Evolutionary conservation across 2,113 vertebrate genomes (phyloP).

Genomic region (Scartelaos histophorus): DNA sequence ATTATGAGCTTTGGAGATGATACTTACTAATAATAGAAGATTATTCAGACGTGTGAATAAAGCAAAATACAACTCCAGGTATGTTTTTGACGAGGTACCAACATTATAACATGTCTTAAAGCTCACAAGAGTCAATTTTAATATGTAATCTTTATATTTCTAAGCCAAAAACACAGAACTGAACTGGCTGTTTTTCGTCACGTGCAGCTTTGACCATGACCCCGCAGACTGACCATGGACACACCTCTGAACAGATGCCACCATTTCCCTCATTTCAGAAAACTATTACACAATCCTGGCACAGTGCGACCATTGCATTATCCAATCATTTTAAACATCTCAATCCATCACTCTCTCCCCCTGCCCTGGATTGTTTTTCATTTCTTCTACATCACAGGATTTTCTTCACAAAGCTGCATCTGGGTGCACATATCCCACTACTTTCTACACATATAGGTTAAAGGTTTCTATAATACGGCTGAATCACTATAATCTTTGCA

Average conservation of each 20-base stretch:
- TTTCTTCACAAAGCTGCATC: conserved; percentile 34
- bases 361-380: conserved; percentile 40
- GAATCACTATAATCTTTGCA: conserved; percentile 4
- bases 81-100: no score
- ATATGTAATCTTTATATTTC: no score
- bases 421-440: background rate
- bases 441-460: background rate
- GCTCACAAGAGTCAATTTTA: no score
- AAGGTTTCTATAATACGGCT: background rate
- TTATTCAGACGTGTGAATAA: no score
- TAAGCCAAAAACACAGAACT: background rate
- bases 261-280: conserved; percentile 38
- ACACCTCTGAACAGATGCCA: conserved; percentile 59
- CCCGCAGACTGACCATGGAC: conserved; percentile 28
- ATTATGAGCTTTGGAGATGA: no score
- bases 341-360: conserved; percentile 40
- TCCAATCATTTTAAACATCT: conserved; percentile 65
- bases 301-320: conserved; percentile 53
- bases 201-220: conserved; percentile 32
- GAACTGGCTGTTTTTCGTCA: conserved; percentile 14
- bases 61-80: no score
- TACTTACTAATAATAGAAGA: no score
- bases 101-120: no score
- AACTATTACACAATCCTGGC: conserved; percentile 58
- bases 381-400: conserved; percentile 43